Base-by-base conservation (phyloP, 2,797 vertebrate species). In the Calcarius lapponicus region DNA sequence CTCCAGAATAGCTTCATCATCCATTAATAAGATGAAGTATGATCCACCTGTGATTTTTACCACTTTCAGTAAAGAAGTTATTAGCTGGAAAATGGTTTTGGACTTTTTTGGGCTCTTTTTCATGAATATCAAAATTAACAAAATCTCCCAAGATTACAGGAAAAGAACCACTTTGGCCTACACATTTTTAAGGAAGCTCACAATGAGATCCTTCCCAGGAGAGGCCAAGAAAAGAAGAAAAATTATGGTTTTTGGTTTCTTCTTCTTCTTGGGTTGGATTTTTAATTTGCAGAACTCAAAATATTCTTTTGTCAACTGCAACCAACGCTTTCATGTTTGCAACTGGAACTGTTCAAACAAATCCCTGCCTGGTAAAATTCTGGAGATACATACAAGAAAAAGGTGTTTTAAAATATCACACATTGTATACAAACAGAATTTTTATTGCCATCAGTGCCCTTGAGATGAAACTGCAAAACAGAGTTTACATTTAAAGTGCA, bases 101-200 rank as follows among this genome's bases (percentile, higher is more conserved):
- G 18, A 42, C 26, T 45, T 51, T 50, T 78, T 45, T 34, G 57
- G n/a, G 24, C 21, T 80, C 36, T 62, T 90, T 34, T 83, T 65
- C 16, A 29, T 40, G 9, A 19, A 40, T 34, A 67, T 6, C 50
- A 80, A 88, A 76, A 76, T 26, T 11, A 60, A 40, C 9, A 79
- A 58, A 43, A 72, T 34, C 6, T 64, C 32, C 2, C 45, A n/a
- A 74, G 24, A 28, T 42, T 36, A 71, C 0, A 26, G 15, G 26
- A 22, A 40, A 54, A 58, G 2, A 12, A 0, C 0, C 12, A 45
- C 57, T 69, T 65, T 51, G 11, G 15, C n/a, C 29, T 60, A 36
- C 7, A 11, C 2, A 24, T 71, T 69, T 53, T 22, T 43, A 69
- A 64, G 17, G 25, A 65, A 78, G 25, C 9, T 76, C 2, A 2